Evolutionary conservation across 2,888 invertebrate species (phyloP).

Genomic region (Ochropleura plecta): DNA sequence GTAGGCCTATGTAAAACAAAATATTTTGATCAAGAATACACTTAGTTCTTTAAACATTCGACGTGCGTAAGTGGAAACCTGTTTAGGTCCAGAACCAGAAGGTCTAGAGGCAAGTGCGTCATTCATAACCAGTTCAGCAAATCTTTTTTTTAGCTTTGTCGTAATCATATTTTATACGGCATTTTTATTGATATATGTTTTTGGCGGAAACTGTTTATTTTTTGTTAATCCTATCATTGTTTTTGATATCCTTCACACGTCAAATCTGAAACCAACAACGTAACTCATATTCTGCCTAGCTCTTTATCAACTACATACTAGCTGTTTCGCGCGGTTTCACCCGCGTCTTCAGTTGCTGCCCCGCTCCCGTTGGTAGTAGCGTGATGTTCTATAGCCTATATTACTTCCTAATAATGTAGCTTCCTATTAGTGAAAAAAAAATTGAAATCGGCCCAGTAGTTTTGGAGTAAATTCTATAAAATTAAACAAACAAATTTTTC

Average conservation of each 20-base stretch:
- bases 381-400: too few relatives aligned
- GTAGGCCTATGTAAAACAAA: too few relatives aligned
- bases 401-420: too few relatives aligned
- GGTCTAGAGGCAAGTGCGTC: conserved; percentile 44
- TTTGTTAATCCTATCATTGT: not conserved
- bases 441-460: too few relatives aligned
- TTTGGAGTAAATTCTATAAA: too few relatives aligned
- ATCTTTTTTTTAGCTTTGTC: not conserved
- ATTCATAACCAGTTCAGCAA: conserved; percentile 32
- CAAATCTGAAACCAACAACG: not conserved
- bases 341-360: too few relatives aligned
- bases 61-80: conserved; percentile 1
- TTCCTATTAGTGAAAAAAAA: too few relatives aligned
- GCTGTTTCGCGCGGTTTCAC: too few relatives aligned
- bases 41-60: conserved; percentile 13
- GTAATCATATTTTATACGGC: not conserved
- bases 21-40: conserved; percentile 1
- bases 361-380: too few relatives aligned
- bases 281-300: not conserved
- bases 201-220: not conserved
- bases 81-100: conserved; percentile 32
- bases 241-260: not conserved
- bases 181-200: not conserved
- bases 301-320: not conserved
- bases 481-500: too few relatives aligned